phyloP scores from a whole-genome alignment of 2,113 vertebrate species.

The Urocolius indicus region DNA sequence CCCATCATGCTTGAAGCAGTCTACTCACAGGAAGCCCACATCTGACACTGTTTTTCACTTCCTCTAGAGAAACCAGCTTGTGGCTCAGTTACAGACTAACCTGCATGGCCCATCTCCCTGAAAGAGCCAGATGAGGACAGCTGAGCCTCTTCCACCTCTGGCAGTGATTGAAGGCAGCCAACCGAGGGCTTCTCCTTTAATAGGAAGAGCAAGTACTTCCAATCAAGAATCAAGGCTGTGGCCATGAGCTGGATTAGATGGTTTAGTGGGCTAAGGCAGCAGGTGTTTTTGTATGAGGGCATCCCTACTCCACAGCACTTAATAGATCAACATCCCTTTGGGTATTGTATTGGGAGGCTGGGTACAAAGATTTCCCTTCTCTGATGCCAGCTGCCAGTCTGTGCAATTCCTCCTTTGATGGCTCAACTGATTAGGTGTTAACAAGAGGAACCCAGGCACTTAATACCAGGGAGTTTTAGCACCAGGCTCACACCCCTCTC shows the following conservation, averaged over 20 bases:
- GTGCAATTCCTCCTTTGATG: slow-evolving; percentile 8
- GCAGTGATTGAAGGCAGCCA: neutral
- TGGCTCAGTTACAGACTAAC: neutral
- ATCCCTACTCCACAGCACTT: neutral
- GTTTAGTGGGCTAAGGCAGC: slow-evolving; percentile 3
- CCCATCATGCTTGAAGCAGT: neutral
- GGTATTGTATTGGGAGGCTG: neutral
- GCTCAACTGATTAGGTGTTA: slow-evolving; percentile 8
- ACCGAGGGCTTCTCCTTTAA: neutral
- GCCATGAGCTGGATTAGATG: neutral
- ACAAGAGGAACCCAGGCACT: slow-evolving; percentile 13
- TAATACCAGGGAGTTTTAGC: neutral
- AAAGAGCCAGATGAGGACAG: neutral
- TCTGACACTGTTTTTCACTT: neutral
- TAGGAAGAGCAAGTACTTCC: neutral
- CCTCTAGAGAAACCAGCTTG: neutral
- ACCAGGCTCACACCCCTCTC: neutral
- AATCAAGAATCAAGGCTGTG: neutral
- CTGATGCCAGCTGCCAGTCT: neutral
- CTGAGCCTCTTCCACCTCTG: neutral
- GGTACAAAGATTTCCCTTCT: slow-evolving; percentile 1
- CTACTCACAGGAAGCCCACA: neutral
- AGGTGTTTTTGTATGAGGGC: neutral
- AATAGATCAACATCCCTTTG: neutral
- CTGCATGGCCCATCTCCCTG: neutral